Evolutionary conservation across 2,888 invertebrate genomes (phyloP).

Genomic region (Drosophila meridiana): DNA sequence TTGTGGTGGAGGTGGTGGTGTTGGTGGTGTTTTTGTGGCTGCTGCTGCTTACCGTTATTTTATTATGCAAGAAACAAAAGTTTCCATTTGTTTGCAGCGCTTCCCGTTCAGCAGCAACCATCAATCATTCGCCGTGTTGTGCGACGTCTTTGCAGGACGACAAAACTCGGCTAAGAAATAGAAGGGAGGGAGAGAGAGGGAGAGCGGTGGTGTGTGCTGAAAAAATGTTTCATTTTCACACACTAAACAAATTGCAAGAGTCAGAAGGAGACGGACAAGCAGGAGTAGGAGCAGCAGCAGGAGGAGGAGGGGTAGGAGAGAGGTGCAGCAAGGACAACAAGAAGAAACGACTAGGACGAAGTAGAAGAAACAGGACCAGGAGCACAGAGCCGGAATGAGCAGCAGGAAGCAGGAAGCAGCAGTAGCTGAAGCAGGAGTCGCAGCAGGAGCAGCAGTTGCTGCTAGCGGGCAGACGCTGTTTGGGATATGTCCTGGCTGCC

Average conservation of each 20-base stretch:
- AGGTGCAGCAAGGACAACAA: neutral
- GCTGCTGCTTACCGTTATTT: slow-evolving; percentile 60
- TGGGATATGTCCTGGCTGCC: slow-evolving; percentile 28
- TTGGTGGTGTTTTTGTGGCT: neutral
- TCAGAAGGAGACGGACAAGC: neutral
- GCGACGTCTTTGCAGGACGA: slow-evolving; percentile 60
- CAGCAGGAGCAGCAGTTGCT: neutral
- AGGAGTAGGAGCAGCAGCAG: neutral
- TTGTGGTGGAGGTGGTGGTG: neutral
- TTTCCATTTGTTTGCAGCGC: slow-evolving; percentile 79
- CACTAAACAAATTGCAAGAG: slow-evolving; percentile 77
- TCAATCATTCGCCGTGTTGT: slow-evolving; percentile 79
- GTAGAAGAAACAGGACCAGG: no score
- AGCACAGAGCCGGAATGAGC: neutral
- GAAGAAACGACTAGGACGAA: no score
- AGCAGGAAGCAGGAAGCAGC: neutral
- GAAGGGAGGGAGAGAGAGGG: neutral
- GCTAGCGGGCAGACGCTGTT: slow-evolving; percentile 3
- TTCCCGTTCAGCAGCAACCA: slow-evolving; percentile 73
- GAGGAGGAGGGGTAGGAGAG: neutral
- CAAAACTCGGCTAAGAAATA: slow-evolving; percentile 5
- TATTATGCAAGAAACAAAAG: slow-evolving; percentile 81
- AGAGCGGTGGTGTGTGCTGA: slow-evolving; percentile 31
- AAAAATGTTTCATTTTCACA: slow-evolving; percentile 77
- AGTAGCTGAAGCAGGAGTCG: neutral